Conservation (phyloP, 2,888 invertebrate species). For the Hypomecis atomaria region DNA sequence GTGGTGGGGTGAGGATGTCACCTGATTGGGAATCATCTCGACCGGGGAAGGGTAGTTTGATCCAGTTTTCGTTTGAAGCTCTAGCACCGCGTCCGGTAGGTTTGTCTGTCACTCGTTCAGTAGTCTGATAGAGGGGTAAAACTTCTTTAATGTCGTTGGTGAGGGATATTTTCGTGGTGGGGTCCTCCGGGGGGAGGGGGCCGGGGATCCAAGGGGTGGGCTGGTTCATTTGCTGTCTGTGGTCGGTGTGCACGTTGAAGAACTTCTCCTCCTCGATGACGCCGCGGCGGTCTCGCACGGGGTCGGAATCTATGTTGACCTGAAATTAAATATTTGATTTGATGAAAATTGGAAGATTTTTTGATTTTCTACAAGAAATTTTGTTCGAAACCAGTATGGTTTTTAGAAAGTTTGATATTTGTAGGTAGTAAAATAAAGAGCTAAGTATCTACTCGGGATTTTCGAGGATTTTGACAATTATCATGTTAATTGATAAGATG, state of each 20-base stretch:
- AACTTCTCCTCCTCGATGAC: slow-evolving; percentile 80
- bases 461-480: too few relatives aligned
- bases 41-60: slow-evolving; percentile 83
- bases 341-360: background rate
- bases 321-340: slow-evolving; percentile 40
- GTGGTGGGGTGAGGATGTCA: slow-evolving; percentile 80
- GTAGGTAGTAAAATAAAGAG: too few relatives aligned
- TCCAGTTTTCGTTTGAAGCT: slow-evolving; percentile 86
- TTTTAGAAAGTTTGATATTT: too few relatives aligned
- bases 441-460: too few relatives aligned
- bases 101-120: slow-evolving; percentile 77
- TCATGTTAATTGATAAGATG: too few relatives aligned
- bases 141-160: slow-evolving; percentile 67
- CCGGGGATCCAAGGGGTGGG: slow-evolving; percentile 75
- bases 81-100: slow-evolving; percentile 85
- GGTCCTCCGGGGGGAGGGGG: slow-evolving; percentile 67
- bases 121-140: slow-evolving; percentile 67
- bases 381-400: too few relatives aligned
- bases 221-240: slow-evolving; percentile 56
- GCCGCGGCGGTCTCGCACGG: slow-evolving; percentile 70
- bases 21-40: slow-evolving; percentile 65
- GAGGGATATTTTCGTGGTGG: slow-evolving; percentile 74
- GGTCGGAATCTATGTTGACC: slow-evolving; percentile 59
- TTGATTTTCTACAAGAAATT: too few relatives aligned
- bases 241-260: slow-evolving; percentile 67